phyloP scores from a whole-genome alignment of 2,113 vertebrate genomes.

The Bettongia penicillata region DNA sequence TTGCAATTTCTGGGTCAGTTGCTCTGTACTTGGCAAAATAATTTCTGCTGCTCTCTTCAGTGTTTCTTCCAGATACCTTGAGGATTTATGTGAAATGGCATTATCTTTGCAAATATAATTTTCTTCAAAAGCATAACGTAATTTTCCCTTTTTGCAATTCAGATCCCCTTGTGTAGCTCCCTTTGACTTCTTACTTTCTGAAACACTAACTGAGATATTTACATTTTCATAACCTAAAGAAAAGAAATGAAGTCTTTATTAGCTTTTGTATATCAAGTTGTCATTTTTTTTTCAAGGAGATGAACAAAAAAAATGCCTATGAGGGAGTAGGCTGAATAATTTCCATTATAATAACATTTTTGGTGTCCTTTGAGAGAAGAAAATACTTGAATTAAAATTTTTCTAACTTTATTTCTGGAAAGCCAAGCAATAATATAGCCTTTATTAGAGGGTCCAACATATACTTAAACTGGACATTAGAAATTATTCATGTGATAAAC shows the following conservation, averaged over 20 bases:
- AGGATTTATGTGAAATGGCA: conserved; percentile 1
- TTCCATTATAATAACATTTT: neutral
- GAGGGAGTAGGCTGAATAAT: neutral
- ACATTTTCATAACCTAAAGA: conserved; percentile 81
- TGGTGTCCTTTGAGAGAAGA: conserved; percentile 16
- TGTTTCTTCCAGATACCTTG: conserved; percentile 72
- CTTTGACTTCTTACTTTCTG: conserved; percentile 83
- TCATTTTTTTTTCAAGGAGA: conserved; percentile 43
- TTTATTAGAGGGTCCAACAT: neutral
- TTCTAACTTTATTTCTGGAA: neutral
- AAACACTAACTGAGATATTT: conserved; percentile 70
- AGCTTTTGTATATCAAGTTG: conserved; percentile 32
- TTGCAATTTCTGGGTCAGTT: conserved; percentile 54
- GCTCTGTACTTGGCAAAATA: conserved; percentile 43
- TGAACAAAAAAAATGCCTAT: neutral
- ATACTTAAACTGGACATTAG: neutral
- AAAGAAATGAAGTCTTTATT: conserved; percentile 39
- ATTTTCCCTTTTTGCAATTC: conserved; percentile 79
- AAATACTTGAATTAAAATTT: neutral
- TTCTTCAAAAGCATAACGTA: conserved; percentile 68
- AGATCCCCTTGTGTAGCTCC: conserved; percentile 77
- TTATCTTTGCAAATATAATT: conserved; percentile 58
- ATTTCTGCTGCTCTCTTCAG: conserved; percentile 79
- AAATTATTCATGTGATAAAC: neutral
- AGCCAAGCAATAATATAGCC: neutral